Percentiles rank a stretch among this genome's conserved stretches.
phyloP scores from a whole-genome alignment of 2,888 invertebrate species.

The Ceriagrion tenellum region DNA sequence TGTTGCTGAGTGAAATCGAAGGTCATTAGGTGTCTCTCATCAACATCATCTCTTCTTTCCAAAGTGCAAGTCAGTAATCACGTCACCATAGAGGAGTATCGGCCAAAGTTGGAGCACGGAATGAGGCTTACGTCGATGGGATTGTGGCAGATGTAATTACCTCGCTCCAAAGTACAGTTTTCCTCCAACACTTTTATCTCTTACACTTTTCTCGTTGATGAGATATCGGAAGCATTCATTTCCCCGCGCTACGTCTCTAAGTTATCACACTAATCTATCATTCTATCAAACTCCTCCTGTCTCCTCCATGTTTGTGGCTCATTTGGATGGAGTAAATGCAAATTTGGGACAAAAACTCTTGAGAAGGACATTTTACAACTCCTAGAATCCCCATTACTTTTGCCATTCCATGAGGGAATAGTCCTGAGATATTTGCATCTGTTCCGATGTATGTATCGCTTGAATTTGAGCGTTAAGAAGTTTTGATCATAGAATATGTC shows the following conservation, averaged over 20 bases:
- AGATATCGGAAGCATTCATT: background rate
- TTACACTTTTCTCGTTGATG: background rate
- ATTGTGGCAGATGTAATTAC: background rate
- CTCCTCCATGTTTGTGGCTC: background rate
- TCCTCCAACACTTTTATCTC: background rate
- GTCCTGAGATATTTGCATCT: too few relatives aligned
- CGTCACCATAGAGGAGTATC: background rate
- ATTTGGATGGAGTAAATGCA: background rate
- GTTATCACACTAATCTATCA: background rate
- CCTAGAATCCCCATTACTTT: too few relatives aligned
- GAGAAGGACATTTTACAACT: too few relatives aligned
- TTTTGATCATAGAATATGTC: too few relatives aligned
- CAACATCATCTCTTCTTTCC: too few relatives aligned
- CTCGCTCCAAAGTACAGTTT: background rate
- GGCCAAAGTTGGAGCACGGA: constrained; percentile 4
- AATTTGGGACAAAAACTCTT: background rate
- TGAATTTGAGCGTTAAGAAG: too few relatives aligned
- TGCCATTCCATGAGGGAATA: too few relatives aligned
- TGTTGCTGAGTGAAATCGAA: too few relatives aligned
- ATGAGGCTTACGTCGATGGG: background rate
- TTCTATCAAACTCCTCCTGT: background rate
- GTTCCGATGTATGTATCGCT: too few relatives aligned
- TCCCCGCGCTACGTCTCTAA: background rate
- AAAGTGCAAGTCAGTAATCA: background rate
- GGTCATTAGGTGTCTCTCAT: too few relatives aligned